Evolutionary conservation across 2,797 vertebrate genomes (phyloP), one percentile per base, ranked within the genome.

Genomic region (Cynopterus sphinx): DNA sequence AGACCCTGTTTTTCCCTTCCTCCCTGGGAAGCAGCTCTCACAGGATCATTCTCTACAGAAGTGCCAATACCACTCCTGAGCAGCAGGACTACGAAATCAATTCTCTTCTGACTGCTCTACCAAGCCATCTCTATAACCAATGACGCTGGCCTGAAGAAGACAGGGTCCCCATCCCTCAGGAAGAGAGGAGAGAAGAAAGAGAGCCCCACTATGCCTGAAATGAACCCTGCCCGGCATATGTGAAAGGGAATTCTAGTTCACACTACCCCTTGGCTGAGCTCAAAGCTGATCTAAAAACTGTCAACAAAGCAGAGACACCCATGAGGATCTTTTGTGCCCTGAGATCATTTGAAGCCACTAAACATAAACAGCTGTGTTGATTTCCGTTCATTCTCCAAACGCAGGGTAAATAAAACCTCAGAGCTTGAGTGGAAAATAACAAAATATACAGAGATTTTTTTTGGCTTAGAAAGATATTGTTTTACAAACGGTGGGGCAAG

Each of bases 281-380:
- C 55, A 97, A 70, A 95, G 68, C 65, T 70, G 26, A 87, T 92
- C 2, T 71, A 87, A 97, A 95, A 95, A 94, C 96, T 98, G 97
- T 97, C 61, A 97, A 94, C 75, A 88, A 78, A 78, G 87, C 68
- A 94, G 94, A 97, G 96, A 91, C 90, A 87, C 85, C 77, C 73
- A 31, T 0, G 65, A 75, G 91, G 90, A 68, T 97, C 97, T 84
- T 96, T 93, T 95, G 96, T 90, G 49, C 92, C 93, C 96, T 96
- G 97, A 97, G 92, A 97, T 96, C 90, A 97, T 97, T 98, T 57
- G 77, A 97, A 97, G 87, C 93, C 95, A 75, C 95, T 97, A 98
- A 97, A 96, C 91, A 92, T 86, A 97, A 97, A 96, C 97, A 98
- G 97, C 97, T 98, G 97, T 92, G 68, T 78, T 96, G 96, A 97